Conservation (phyloP, 2,113 vertebrate genomes). For the Hymenochirus boettgeri region DNA sequence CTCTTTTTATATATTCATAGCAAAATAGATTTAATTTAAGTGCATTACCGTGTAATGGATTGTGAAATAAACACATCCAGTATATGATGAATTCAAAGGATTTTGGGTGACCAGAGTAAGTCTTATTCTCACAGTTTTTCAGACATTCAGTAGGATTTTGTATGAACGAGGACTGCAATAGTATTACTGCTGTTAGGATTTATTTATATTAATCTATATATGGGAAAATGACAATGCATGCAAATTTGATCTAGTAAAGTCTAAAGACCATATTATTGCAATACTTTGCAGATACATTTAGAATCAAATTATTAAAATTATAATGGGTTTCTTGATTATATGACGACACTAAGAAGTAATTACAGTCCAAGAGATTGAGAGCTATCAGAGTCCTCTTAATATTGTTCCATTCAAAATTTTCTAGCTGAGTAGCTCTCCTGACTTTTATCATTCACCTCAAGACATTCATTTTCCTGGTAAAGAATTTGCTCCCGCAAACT, state of each 20-base stretch:
- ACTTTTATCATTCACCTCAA: slow-evolving; percentile 38
- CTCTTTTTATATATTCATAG: too few species aligned
- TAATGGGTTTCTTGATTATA: slow-evolving; percentile 17
- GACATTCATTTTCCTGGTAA: slow-evolving; percentile 34
- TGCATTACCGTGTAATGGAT: too few species aligned
- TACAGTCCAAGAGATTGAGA: slow-evolving; percentile 18
- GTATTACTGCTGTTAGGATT: not conserved
- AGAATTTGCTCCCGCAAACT: slow-evolving; percentile 10
- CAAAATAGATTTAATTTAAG: too few species aligned
- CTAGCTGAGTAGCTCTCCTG: slow-evolving; percentile 14
- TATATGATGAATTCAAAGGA: too few species aligned
- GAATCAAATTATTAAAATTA: slow-evolving; percentile 20
- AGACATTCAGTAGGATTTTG: not conserved
- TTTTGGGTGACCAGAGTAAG: too few species aligned
- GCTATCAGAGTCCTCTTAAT: slow-evolving; percentile 2
- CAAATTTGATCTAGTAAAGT: not conserved
- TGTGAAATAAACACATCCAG: too few species aligned
- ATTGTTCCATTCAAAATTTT: slow-evolving; percentile 18
- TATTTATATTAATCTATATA: slow-evolving; percentile 3
- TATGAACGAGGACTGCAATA: not conserved
- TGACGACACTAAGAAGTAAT: slow-evolving; percentile 34
- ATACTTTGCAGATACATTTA: slow-evolving; percentile 2
- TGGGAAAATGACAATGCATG: not conserved
- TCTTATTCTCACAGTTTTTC: too few species aligned
- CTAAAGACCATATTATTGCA: slow-evolving; percentile 1